A percentile compares a stretch with the other conserved stretches of the same genome.
Evolutionary conservation across 1,140 invertebrate genomes (phyloP).

Genomic region (Drosophila sturtevanti): DNA sequence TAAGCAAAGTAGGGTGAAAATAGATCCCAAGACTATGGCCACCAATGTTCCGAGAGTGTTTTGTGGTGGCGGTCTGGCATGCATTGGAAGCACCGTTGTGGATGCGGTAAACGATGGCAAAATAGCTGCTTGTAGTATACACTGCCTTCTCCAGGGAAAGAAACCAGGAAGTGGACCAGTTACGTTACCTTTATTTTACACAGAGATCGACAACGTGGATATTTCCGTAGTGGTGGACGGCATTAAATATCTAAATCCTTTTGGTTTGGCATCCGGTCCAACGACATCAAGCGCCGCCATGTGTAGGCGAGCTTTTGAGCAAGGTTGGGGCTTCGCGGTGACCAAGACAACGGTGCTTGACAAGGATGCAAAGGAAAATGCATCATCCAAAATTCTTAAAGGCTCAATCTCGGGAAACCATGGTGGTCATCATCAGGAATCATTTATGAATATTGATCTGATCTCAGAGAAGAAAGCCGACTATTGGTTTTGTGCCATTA

Average conservation of each 20-base stretch:
- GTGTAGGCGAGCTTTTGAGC: conserved; percentile 96
- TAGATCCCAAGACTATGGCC: conserved; percentile 86
- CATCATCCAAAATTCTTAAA: conserved; percentile 96
- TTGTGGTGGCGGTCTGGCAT: conserved; percentile 96
- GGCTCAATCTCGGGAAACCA: conserved; percentile 95
- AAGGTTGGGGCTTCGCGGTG: conserved; percentile 97
- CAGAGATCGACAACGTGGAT: conserved; percentile 96
- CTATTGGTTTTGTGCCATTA: conserved; percentile 96
- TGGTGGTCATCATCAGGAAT: conserved; percentile 95
- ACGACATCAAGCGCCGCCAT: conserved; percentile 95
- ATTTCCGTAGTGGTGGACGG: conserved; percentile 93
- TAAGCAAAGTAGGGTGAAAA: not conserved
- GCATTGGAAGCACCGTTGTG: conserved; percentile 96
- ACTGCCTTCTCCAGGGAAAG: conserved; percentile 91
- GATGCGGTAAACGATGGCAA: conserved; percentile 99
- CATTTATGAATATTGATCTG: conserved; percentile 98
- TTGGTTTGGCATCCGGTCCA: conserved; percentile 97
- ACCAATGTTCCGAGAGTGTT: conserved; percentile 92
- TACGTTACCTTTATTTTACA: conserved; percentile 94
- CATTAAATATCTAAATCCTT: conserved; percentile 97
- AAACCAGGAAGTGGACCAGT: conserved; percentile 85
- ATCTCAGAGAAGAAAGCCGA: conserved; percentile 97
- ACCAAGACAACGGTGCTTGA: conserved; percentile 98
- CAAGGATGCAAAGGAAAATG: conserved; percentile 98
- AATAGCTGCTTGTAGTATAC: conserved; percentile 97